These are phyloP conservation scores for Tamandua tetradactyla DNA, from an alignment of 2,797 vertebrate genomes.

Conservation along the genomic window DNA sequence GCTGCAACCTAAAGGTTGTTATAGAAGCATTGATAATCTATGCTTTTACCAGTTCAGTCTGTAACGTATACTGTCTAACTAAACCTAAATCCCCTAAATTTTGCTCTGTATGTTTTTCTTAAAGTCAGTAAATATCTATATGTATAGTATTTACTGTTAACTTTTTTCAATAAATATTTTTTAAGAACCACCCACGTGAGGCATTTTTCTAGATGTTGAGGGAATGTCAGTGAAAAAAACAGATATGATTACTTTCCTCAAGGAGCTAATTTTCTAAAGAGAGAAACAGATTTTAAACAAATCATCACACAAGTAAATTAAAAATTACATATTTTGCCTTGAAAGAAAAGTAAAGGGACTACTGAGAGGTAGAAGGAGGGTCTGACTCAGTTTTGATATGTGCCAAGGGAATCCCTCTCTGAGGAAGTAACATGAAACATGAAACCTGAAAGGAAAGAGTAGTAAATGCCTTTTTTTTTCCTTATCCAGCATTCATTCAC, in stretches of 20 bases:
- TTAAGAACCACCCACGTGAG: background rate
- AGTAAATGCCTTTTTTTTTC: background rate
- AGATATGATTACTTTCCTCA: background rate
- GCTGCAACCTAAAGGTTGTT: background rate
- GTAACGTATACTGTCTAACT: background rate
- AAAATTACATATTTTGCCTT: background rate
- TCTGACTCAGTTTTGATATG: background rate
- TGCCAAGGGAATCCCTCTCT: background rate
- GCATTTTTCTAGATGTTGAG: background rate
- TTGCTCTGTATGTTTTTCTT: background rate
- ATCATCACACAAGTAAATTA: background rate
- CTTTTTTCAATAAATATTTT: background rate
- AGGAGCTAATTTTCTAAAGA: background rate
- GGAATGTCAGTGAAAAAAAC: background rate
- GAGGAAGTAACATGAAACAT: background rate
- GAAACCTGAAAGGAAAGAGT: background rate
- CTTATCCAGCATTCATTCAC: background rate
- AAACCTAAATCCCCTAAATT: background rate
- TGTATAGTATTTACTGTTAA: background rate
- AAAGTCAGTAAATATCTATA: constrained; percentile 20
- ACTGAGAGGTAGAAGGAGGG: background rate
- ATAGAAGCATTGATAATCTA: background rate
- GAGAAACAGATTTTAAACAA: background rate
- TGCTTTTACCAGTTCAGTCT: constrained; percentile 29
- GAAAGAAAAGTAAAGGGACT: background rate